Conservation (phyloP, 2,888 invertebrate genomes). For the Atrina japonica region DNA sequence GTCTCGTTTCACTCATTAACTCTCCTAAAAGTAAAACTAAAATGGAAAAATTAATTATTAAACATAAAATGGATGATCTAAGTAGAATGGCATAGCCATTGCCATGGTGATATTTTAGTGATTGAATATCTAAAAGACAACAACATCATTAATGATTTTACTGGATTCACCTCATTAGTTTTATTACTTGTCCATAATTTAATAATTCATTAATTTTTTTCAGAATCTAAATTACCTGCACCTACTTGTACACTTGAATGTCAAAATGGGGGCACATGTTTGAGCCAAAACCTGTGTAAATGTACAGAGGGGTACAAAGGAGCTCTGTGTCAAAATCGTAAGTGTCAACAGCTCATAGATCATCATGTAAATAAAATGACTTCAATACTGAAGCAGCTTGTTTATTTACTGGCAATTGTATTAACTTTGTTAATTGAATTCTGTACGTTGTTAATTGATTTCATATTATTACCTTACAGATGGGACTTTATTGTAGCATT, state of each 20-base stretch:
- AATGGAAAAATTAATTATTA: no score
- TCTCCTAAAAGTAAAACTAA: no score
- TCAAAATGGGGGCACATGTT: slow-evolving; percentile 75
- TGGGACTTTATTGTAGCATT: no score
- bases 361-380: no score
- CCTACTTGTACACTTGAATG: slow-evolving; percentile 69
- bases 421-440: no score
- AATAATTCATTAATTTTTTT: slow-evolving; percentile 18
- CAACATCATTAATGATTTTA: neutral
- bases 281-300: slow-evolving; percentile 70
- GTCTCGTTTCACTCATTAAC: no score
- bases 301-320: slow-evolving; percentile 77
- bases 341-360: slow-evolving; percentile 38
- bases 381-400: no score
- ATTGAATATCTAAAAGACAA: neutral
- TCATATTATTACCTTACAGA: no score
- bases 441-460: no score
- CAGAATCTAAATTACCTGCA: slow-evolving; percentile 38
- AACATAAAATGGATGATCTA: neutral
- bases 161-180: neutral
- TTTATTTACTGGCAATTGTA: no score
- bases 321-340: slow-evolving; percentile 77
- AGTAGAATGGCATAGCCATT: neutral
- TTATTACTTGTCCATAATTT: neutral
- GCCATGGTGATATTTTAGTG: neutral